Conservation (phyloP, 2,797 vertebrate species). For the Anolis apletophallus region DNA sequence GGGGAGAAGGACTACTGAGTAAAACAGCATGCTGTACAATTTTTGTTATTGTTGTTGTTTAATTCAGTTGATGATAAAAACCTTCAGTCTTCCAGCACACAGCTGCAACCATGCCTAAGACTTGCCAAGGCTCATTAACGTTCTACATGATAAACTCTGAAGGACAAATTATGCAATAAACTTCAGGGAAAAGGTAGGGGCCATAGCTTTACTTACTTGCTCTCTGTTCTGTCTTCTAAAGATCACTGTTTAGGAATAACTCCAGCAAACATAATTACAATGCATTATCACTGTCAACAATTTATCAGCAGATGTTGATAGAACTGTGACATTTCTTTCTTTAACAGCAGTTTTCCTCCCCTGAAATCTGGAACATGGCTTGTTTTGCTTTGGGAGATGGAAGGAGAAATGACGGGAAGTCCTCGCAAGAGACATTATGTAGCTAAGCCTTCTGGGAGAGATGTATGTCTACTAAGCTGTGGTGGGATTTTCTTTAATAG, state of each 20-base stretch:
- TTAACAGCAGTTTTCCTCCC: conserved; percentile 47
- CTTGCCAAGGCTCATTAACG: conserved; percentile 85
- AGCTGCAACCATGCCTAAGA: conserved; percentile 83
- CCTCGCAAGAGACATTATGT: conserved; percentile 34
- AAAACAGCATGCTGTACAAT: conserved; percentile 57
- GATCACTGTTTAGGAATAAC: conserved; percentile 77
- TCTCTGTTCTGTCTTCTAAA: conserved; percentile 41
- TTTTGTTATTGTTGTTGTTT: conserved; percentile 51
- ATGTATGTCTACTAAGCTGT: conserved; percentile 22
- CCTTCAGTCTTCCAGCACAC: conserved; percentile 74
- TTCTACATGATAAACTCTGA: conserved; percentile 83
- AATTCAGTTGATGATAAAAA: conserved; percentile 76
- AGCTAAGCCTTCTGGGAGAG: conserved; percentile 29
- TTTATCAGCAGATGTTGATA: conserved; percentile 74
- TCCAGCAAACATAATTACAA: conserved; percentile 75
- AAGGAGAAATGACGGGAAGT: background rate
- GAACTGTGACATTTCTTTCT: conserved; percentile 70
- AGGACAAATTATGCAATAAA: conserved; percentile 83
- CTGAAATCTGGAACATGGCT: conserved; percentile 23
- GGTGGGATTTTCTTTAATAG: conserved; percentile 17
- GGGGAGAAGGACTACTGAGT: conserved; percentile 46
- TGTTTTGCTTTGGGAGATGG: conserved; percentile 10
- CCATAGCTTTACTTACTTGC: conserved; percentile 55
- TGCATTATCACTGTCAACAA: conserved; percentile 76
- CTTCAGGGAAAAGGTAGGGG: conserved; percentile 74